Conservation (phyloP, 2,113 vertebrate genomes). For the Cyanoderma ruficeps region DNA sequence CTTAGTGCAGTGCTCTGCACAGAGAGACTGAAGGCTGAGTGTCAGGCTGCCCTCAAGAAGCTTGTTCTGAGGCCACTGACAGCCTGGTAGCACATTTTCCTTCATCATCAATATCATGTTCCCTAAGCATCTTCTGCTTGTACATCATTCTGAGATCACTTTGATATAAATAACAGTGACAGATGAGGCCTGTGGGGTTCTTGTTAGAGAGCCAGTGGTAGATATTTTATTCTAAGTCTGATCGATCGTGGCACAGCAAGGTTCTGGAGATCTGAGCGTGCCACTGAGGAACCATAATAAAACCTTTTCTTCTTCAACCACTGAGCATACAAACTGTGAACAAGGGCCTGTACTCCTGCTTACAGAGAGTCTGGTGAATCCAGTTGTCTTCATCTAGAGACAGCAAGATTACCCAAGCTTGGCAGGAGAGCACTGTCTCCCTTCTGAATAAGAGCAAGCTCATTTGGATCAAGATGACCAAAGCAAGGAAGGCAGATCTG, state of each 20-base stretch:
- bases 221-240: neutral
- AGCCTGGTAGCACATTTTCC: neutral
- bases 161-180: constrained; percentile 25
- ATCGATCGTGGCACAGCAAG: neutral
- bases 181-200: constrained; percentile 28
- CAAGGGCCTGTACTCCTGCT: neutral
- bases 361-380: neutral
- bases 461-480: neutral
- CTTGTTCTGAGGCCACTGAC: neutral
- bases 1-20: fast-evolving
- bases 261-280: neutral
- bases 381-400: neutral
- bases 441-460: neutral
- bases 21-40: neutral
- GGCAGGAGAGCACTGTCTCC: neutral
- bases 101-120: neutral
- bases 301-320: neutral
- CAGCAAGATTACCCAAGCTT: neutral
- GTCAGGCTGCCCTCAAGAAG: neutral
- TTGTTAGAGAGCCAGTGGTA: neutral
- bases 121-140: neutral
- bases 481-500: neutral
- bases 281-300: neutral
- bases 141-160: neutral
- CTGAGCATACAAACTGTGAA: neutral